Conservation (phyloP, 2,113 vertebrate genomes). For the Archilochus colubris region DNA sequence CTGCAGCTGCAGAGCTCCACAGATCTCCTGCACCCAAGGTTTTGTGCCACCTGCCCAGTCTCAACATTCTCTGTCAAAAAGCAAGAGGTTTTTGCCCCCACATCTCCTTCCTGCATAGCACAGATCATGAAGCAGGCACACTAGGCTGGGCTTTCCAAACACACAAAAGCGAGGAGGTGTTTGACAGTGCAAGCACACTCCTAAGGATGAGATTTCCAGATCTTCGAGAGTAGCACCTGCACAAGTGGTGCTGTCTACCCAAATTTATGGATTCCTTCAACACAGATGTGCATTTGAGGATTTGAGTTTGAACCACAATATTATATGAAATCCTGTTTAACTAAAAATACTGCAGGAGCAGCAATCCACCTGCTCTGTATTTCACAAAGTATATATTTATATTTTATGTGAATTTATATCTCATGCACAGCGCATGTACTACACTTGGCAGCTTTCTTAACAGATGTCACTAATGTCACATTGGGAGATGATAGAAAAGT, state of each 20-base stretch:
- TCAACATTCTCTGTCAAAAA: not conserved
- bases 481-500: not conserved
- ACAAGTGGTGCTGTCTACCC: not conserved
- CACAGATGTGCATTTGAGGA: no score
- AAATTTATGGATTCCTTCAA: not conserved
- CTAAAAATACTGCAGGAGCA: not conserved
- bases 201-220: not conserved
- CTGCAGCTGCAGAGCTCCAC: not conserved
- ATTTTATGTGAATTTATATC: not conserved
- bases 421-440: rapidly evolving
- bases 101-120: not conserved
- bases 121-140: not conserved
- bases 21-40: not conserved
- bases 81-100: not conserved
- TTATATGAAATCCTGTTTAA: not conserved
- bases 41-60: not conserved
- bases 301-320: not conserved
- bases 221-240: not conserved
- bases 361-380: not conserved
- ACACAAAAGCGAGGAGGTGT: rapidly evolving
- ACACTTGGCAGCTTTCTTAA: not conserved
- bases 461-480: not conserved
- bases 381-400: not conserved
- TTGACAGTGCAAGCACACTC: not conserved
- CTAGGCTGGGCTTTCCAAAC: not conserved